phyloP scores from a whole-genome alignment of 2,888 invertebrate species.

The Ephialtes manifestator region DNA sequence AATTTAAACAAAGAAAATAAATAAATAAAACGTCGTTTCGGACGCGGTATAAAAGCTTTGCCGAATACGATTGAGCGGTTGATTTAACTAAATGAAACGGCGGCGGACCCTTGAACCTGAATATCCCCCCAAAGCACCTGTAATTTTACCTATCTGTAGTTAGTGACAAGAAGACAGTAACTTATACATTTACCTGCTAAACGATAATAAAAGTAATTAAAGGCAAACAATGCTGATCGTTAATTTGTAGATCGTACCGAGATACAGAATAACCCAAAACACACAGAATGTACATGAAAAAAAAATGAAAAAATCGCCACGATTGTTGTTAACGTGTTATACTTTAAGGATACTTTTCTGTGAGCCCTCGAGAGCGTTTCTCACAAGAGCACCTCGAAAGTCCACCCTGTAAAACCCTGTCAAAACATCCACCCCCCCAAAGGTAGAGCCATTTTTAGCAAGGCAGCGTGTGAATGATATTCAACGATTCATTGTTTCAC shows the following conservation, averaged over 20 bases:
- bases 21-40: constrained; percentile 30
- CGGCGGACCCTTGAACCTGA: constrained; percentile 79
- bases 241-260: constrained; percentile 61
- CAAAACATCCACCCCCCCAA: neutral
- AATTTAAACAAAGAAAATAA: constrained; percentile 2
- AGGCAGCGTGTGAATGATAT: constrained; percentile 44
- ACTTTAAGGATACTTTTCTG: constrained; percentile 39
- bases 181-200: constrained; percentile 83
- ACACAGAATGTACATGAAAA: constrained; percentile 37
- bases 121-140: constrained; percentile 77
- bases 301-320: neutral
- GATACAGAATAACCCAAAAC: constrained; percentile 42
- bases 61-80: constrained; percentile 64
- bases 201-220: constrained; percentile 80
- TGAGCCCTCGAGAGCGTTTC: constrained; percentile 8
- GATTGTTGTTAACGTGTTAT: constrained; percentile 39
- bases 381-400: constrained; percentile 6
- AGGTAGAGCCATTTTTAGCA: constrained; percentile 18
- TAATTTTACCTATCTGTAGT: constrained; percentile 83
- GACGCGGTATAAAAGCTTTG: constrained; percentile 59
- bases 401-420: neutral
- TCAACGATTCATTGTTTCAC: constrained; percentile 52
- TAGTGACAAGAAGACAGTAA: constrained; percentile 83
- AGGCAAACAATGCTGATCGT: constrained; percentile 70
- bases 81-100: constrained; percentile 53